Evolutionary conservation across 2,797 vertebrate genomes (phyloP).

Genomic region (Argya squamiceps): DNA sequence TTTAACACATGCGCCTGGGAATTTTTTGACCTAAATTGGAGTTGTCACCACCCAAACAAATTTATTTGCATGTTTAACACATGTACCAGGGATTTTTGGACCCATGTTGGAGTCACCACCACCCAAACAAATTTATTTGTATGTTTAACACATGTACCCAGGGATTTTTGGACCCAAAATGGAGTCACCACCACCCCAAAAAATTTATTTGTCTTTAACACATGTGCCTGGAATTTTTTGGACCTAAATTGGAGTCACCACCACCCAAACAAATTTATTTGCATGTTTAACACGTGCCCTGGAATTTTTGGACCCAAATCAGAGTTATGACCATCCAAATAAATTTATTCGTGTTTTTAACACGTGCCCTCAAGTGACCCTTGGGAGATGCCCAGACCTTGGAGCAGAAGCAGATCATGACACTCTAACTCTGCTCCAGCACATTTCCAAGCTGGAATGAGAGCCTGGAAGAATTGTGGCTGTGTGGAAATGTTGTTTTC

Average conservation of each 20-base stretch:
- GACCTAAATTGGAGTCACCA: no score
- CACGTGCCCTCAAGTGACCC: accelerated
- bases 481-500: not conserved
- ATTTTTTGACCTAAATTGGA: not conserved
- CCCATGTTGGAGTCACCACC: no score
- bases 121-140: no score
- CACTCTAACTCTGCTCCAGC: not conserved
- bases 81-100: no score
- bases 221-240: no score
- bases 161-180: not conserved
- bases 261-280: no score
- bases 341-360: accelerated
- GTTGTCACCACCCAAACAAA: not conserved
- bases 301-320: not conserved
- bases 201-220: not conserved
- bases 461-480: not conserved
- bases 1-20: no score
- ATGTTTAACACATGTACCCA: no score
- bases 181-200: not conserved
- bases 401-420: not conserved
- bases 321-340: not conserved
- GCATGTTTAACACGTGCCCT: no score
- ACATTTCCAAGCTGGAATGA: not conserved
- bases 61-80: not conserved
- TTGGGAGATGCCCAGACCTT: not conserved